Evolutionary conservation across 2,888 invertebrate genomes (phyloP).

Genomic region (Drosophila niveifrons): DNA sequence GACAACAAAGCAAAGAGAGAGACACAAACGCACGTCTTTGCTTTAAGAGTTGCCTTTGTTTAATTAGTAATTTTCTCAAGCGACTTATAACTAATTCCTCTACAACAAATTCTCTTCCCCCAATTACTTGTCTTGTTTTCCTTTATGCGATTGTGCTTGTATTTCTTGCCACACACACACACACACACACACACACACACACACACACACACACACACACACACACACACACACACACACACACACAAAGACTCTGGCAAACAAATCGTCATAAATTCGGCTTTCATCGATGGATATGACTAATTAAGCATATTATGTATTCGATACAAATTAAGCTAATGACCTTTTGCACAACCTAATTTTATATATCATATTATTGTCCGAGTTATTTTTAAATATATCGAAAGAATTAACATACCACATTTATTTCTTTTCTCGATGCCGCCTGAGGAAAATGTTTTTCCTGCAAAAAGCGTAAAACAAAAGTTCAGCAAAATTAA

Average conservation of each 20-base stretch:
- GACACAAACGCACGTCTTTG: constrained; percentile 28
- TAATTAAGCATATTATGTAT: constrained; percentile 1
- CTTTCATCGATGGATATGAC: constrained; percentile 7
- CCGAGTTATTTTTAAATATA: no score
- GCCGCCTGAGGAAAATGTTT: no score
- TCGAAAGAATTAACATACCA: no score
- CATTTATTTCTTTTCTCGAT: no score
- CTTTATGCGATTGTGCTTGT: not conserved
- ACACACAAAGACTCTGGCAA: no score
- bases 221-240: not conserved
- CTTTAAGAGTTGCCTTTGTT: constrained; percentile 17
- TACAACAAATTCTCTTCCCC: not conserved
- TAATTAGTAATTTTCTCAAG: constrained; percentile 28
- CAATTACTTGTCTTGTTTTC: constrained; percentile 8
- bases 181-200: not conserved
- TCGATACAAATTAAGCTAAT: not conserved
- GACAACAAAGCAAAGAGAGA: constrained; percentile 9
- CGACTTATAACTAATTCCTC: constrained; percentile 23
- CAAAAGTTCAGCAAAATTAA: no score
- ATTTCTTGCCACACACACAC: not conserved
- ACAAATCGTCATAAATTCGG: constrained; percentile 12
- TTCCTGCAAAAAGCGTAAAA: no score
- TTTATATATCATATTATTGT: not conserved
- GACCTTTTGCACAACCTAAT: constrained; percentile 1
- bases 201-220: not conserved